These are phyloP conservation scores for Siphamia tubifer DNA, from an alignment of 2,113 vertebrate genomes.

Conservation along the genomic window DNA sequence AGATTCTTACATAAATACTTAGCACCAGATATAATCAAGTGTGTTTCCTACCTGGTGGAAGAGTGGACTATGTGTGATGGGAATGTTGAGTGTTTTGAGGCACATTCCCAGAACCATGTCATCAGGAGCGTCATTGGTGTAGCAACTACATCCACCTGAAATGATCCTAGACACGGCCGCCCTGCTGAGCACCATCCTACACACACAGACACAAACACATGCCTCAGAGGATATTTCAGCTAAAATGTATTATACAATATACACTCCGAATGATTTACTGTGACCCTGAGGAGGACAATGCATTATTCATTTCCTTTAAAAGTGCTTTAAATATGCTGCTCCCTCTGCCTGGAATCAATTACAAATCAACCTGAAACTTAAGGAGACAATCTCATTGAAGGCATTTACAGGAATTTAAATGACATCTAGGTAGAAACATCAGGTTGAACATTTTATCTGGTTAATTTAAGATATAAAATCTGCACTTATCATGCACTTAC, in stretches of 20 bases:
- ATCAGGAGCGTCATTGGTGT: conserved; percentile 88
- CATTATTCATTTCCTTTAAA: too few species aligned
- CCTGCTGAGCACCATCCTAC: conserved; percentile 91
- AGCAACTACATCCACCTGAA: conserved; percentile 86
- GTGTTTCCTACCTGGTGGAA: conserved; percentile 82
- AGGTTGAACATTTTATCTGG: too few species aligned
- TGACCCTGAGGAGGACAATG: too few species aligned
- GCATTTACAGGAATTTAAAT: too few species aligned
- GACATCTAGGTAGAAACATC: too few species aligned
- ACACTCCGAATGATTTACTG: too few species aligned
- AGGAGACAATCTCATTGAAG: too few species aligned
- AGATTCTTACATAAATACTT: neutral
- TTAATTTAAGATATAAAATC: too few species aligned
- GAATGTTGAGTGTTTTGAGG: conserved; percentile 83
- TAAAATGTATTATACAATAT: neutral
- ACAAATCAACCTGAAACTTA: too few species aligned
- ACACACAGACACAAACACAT: conserved; percentile 8
- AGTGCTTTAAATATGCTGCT: too few species aligned
- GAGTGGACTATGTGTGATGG: conserved; percentile 90
- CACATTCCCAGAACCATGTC: conserved; percentile 96
- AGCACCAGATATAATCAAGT: neutral
- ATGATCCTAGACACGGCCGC: conserved; percentile 82
- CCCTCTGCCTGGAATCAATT: too few species aligned
- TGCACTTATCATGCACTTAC: too few species aligned
- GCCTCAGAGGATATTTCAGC: neutral